A percentile compares a stretch with the other conserved stretches of the same genome.
Evolutionary conservation across 2,797 vertebrate species (phyloP).

Genomic region (Melanogrammus aeglefinus): DNA sequence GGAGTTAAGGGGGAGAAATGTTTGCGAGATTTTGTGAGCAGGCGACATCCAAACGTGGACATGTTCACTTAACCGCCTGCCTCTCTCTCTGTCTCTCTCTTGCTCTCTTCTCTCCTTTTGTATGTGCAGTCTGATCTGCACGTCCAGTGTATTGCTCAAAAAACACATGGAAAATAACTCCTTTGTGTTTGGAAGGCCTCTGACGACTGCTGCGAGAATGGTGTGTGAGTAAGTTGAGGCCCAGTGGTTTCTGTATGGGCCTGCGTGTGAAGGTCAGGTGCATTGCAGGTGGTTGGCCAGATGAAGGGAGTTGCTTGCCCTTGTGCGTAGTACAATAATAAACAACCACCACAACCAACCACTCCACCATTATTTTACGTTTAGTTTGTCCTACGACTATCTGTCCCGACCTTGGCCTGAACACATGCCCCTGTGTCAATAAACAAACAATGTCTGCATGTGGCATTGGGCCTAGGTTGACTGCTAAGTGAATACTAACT

Average conservation of each 20-base stretch:
- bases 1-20: neutral
- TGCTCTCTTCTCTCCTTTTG: neutral
- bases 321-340: constrained; percentile 15
- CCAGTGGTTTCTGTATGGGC: constrained; percentile 1
- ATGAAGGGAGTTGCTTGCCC: constrained; percentile 18
- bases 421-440: constrained; percentile 30
- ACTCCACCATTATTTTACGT: neutral
- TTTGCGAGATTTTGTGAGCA: constrained; percentile 9
- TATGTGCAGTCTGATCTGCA: neutral
- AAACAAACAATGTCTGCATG: constrained; percentile 38
- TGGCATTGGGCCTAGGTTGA: constrained; percentile 41
- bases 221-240: neutral
- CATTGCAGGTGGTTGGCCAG: constrained; percentile 1
- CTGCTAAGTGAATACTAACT: constrained; percentile 6
- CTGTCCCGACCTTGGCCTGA: constrained; percentile 38
- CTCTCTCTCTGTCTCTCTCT: neutral
- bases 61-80: neutral
- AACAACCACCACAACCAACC: neutral
- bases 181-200: neutral
- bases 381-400: neutral
- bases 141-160: neutral
- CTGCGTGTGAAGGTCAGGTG: constrained; percentile 13
- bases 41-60: constrained; percentile 5
- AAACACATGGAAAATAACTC: neutral
- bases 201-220: neutral